Percentiles rank a stretch among this genome's conserved stretches.
Conservation (phyloP, 2,113 vertebrate genomes). For the Clarias magur region DNA sequence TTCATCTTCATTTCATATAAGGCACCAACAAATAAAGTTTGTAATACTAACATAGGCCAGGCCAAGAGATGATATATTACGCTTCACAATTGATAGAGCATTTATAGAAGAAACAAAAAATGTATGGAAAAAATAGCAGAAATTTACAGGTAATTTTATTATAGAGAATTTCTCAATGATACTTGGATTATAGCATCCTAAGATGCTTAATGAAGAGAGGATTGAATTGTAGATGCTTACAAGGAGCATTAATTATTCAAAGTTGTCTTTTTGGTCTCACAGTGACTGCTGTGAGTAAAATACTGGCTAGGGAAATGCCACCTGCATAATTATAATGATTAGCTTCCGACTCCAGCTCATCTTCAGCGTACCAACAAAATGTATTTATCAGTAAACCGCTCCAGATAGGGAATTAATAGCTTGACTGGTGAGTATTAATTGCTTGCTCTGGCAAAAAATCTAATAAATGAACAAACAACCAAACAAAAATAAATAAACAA, state of each 20-base stretch:
- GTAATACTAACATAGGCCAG: background rate
- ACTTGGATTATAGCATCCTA: conserved; percentile 55
- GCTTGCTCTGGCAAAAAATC: background rate
- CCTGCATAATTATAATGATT: conserved; percentile 61
- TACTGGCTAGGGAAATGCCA: conserved; percentile 49
- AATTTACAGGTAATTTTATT: conserved; percentile 33
- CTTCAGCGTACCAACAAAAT: conserved; percentile 27
- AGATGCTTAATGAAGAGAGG: conserved; percentile 61
- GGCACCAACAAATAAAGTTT: background rate
- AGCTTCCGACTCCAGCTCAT: conserved; percentile 35
- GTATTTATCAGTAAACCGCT: conserved; percentile 39
- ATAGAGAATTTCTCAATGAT: conserved; percentile 47
- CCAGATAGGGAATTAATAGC: conserved; percentile 34
- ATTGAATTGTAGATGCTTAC: conserved; percentile 69
- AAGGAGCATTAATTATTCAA: conserved; percentile 67
- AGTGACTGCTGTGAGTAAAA: conserved; percentile 59
- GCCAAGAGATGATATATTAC: background rate
- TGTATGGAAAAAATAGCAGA: background rate
- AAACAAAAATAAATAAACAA: background rate
- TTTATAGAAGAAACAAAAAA: conserved; percentile 14
- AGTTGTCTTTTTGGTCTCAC: conserved; percentile 55
- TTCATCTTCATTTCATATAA: background rate
- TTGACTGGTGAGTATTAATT: conserved; percentile 41
- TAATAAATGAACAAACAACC: background rate
- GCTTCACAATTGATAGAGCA: background rate